Evolutionary conservation across 2,888 invertebrate species (phyloP), one percentile per base, ranked within the genome.

Genomic region (Megamerina dolium): DNA sequence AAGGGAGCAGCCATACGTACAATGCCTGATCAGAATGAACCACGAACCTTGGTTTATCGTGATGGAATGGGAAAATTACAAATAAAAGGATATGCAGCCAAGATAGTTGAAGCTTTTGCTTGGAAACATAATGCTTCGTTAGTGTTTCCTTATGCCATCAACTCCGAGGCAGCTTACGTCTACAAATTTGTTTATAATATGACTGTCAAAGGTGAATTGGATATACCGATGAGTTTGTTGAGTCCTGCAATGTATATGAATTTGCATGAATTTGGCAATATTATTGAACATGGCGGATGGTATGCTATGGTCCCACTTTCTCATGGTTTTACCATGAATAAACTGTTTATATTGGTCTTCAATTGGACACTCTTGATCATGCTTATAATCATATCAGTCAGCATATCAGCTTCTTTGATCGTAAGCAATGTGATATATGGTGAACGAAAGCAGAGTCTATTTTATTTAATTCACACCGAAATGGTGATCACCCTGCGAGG

Each of bases 71-170:
- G 54, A 0, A 9, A 49, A 10, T 1, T 38, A 1, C 32, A 46
- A 4, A 41, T 56, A 21, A 14, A 26, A 0, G 61, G 61, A 3
- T 60, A 44, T 26, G 52, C 52, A 12, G 45, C 50, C 0, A 45
- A 46, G 8, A n/a, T 60, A 19, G 3, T 62, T 1, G 47, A 29
- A 4, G 30, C 37, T 1, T 61, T 56, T 23, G 59, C 45, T 2
- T 6, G 34, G 4, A 53, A 50, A 1, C 18, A 55, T 2, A 61
- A 60, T 38, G 61, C 55, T 2, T 51, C 54, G 0, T 13, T 61
- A 3, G 12, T 34, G 5, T 20, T 51, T 12, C 40, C 37, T 0
- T 31, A 29, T 0, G 16, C 37, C 1, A 14, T 45, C 3, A 16
- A 30, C 3, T 8, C 38, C 9, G 37, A 34, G 14, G 14, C 19